Evolutionary conservation across 2,113 vertebrate genomes (phyloP), one percentile per base, ranked within the genome.

Genomic region (Urocolius indicus): DNA sequence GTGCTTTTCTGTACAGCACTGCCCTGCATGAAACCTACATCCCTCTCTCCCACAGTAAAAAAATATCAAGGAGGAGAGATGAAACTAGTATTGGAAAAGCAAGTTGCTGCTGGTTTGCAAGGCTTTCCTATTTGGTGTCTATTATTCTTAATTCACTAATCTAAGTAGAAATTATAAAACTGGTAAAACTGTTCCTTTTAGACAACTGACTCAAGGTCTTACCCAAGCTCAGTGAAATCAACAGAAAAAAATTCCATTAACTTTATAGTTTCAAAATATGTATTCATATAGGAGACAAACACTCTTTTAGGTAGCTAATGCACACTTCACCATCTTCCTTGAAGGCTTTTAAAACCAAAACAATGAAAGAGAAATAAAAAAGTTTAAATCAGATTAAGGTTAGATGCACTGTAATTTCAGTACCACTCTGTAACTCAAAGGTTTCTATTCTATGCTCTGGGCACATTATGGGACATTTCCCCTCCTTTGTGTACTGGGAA

Each of bases 341-440:
- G 62, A 84, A 94, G 73, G 67, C 19, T 58, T 93, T 96, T 93
- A 77, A 92, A 95, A 93, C 22, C 16, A 78, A 66, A 94, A 79
- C 73, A 91, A 82, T 86, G 65, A 90, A 92, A 84, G 20, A 51
- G 30, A 87, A 87, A 94, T 63, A 82, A 93, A 87, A 76, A 84
- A 61, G 54, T 89, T 81, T 54, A 69, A 85, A 75, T 88, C 85
- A 41, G 65, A 88, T 82, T 76, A 88, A 94, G 58, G 66, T 84
- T 92, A 92, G 69, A 79, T 84, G 38, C 68, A 49, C 26, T 52
- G 45, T 32, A 81, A 34, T 92, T 90, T 84, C 80, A 92, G 45
- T 48, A 68, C 12, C 65, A 48, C 61, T 93, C 36, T 61, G 67
- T 87, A 84, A 84, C 87, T 95, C 90, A 87, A 82, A 93, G 69